Evolutionary conservation across 2,797 vertebrate genomes (phyloP).

Genomic region (Podarcis siculus): DNA sequence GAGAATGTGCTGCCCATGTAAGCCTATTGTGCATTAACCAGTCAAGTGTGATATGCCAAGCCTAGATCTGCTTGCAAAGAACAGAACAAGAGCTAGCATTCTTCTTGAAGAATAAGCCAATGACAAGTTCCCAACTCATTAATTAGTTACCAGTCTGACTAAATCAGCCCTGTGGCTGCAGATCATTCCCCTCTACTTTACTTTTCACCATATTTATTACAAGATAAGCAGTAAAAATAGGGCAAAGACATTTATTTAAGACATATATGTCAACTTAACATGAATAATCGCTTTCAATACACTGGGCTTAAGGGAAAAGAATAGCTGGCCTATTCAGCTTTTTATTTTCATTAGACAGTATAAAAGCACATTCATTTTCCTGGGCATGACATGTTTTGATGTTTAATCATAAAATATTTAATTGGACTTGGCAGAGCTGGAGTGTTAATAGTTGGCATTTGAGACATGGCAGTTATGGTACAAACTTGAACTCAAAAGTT

Average conservation of each 20-base stretch:
- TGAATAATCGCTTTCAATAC: neutral
- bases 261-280: neutral
- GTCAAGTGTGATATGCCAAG: slow-evolving; percentile 55
- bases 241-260: neutral
- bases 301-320: neutral
- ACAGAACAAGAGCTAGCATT: slow-evolving; percentile 66
- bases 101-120: slow-evolving; percentile 68
- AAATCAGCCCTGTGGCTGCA: slow-evolving; percentile 56
- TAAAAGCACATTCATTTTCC: slow-evolving; percentile 20
- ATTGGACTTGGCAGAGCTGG: slow-evolving; percentile 29
- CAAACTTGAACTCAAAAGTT: neutral
- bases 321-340: neutral
- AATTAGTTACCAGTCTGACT: slow-evolving; percentile 57
- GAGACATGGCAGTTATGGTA: neutral
- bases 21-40: slow-evolving; percentile 49
- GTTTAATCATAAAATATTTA: slow-evolving; percentile 40
- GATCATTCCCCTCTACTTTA: slow-evolving; percentile 53
- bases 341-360: slow-evolving; percentile 18
- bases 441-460: slow-evolving; percentile 27
- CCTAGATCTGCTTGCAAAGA: slow-evolving; percentile 63
- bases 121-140: slow-evolving; percentile 63
- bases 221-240: neutral
- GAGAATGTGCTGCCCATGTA: slow-evolving; percentile 44
- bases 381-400: slow-evolving; percentile 2
- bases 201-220: slow-evolving; percentile 38